These are phyloP conservation scores for Cataglyphis rosenhaueri DNA, from an alignment of 2,888 invertebrate species.

Conservation along the genomic window DNA sequence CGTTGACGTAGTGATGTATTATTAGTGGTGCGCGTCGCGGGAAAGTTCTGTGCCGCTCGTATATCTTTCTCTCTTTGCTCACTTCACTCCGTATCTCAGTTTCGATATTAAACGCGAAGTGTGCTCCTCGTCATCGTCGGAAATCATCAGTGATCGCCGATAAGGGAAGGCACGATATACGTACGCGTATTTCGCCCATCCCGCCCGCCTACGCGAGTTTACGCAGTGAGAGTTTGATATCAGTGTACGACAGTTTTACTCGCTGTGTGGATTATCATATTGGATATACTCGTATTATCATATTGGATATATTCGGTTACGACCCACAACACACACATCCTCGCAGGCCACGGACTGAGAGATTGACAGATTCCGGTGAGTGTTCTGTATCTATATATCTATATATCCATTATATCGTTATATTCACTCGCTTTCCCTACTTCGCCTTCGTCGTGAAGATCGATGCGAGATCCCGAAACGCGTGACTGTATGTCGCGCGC, in stretches of 20 bases:
- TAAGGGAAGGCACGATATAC: conserved; percentile 49
- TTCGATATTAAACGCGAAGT: conserved; percentile 31
- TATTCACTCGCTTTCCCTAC: neutral
- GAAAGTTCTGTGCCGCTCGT: conserved; percentile 39
- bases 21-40: conserved; percentile 55
- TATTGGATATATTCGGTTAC: conserved; percentile 48
- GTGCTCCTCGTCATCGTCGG: conserved; percentile 19
- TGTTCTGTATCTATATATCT: neutral
- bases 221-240: conserved; percentile 70
- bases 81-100: conserved; percentile 17
- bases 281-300: conserved; percentile 78
- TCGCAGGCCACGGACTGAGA: neutral
- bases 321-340: neutral
- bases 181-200: conserved; percentile 24
- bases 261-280: conserved; percentile 78
- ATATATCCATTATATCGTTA: neutral
- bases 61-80: neutral
- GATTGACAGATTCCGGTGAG: conserved; percentile 31
- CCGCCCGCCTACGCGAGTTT: conserved; percentile 45
- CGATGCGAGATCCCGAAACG: conserved; percentile 54
- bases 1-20: conserved; percentile 56
- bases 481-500: conserved; percentile 28
- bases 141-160: conserved; percentile 66
- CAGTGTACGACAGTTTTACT: conserved; percentile 71
- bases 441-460: conserved; percentile 44